Evolutionary conservation across 30 jellyfish, hydroid and myxozoan genomes (phyloP), one percentile per base, ranked within the genome.

Genomic region (Cassiopea andromeda): DNA sequence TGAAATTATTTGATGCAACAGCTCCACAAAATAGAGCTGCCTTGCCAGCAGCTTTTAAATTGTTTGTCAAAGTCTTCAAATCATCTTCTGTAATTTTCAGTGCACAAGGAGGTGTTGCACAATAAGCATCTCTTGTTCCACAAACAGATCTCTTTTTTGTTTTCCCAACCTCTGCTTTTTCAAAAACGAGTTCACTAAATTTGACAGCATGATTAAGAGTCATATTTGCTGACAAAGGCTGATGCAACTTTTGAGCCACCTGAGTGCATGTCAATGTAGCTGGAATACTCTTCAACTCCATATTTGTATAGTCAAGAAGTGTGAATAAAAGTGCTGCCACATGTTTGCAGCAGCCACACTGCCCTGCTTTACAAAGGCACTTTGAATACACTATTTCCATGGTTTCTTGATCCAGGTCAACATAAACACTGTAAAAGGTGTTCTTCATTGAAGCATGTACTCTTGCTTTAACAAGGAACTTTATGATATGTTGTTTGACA

Each of bases 331-430:
- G 60, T 19, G 93, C 93, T 47, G 97, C 93, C 19, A 71, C 90
- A 61, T 89, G 97, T 81, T 69, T 80, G 89, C 92, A 89, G 75
- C 92, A 87, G 18, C 97, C 91, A 48, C 77, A 92, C 68, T 73
- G 86, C 46, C 97, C 97, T 3, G 97, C 92, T 75, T 90, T 90
- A 68, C 92, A 82, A 73, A 58, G 68, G 71, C 88, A 81, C 16
- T 89, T 81, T 7, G 92, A 58, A 59, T 43, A 79, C 59, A 69
- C 47, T 61, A 72, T 61, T 5, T 89, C 89, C 85, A 0, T n/a
- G n/a, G 45, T 79, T 44, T n/a, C 45, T 60, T 85, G 75, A 17
- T 68, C 44, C 64, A 82, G 50, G 89, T 82, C 82, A 48, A 60
- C 90, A 54, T 68, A 82, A 14, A 18, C 76, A 16, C 46, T 90